Evolutionary conservation across 2,797 vertebrate species (phyloP).

Genomic region (Limosa lapponica): DNA sequence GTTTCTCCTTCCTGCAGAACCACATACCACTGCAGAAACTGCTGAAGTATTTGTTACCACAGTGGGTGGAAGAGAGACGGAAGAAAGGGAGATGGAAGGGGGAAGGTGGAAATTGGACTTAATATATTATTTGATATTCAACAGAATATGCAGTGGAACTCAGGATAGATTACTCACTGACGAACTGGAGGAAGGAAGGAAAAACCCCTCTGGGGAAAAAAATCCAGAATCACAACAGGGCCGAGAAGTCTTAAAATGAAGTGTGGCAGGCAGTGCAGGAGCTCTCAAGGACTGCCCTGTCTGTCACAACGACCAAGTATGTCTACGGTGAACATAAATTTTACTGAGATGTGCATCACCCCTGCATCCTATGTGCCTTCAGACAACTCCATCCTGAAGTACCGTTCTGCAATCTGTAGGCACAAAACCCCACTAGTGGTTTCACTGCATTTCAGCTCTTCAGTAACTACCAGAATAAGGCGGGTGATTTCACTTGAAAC

Average conservation of each 20-base stretch:
- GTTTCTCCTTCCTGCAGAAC: background rate
- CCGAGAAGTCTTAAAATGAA: background rate
- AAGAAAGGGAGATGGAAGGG: background rate
- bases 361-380: background rate
- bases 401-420: accelerated
- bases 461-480: background rate
- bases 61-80: background rate
- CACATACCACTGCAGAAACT: background rate
- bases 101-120: background rate
- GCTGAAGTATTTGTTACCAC: background rate
- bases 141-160: background rate
- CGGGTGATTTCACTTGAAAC: background rate
- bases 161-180: background rate
- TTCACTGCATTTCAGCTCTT: background rate
- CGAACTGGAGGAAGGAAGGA: background rate
- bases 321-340: background rate
- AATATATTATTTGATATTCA: background rate
- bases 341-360: background rate
- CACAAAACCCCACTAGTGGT: background rate
- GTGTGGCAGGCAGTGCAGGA: background rate
- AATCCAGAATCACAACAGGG: background rate
- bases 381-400: background rate
- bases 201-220: background rate
- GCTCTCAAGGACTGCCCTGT: background rate
- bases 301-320: background rate